Evolutionary conservation across 2,113 vertebrate genomes (phyloP).

Genomic region (Cheirogaleus medius): DNA sequence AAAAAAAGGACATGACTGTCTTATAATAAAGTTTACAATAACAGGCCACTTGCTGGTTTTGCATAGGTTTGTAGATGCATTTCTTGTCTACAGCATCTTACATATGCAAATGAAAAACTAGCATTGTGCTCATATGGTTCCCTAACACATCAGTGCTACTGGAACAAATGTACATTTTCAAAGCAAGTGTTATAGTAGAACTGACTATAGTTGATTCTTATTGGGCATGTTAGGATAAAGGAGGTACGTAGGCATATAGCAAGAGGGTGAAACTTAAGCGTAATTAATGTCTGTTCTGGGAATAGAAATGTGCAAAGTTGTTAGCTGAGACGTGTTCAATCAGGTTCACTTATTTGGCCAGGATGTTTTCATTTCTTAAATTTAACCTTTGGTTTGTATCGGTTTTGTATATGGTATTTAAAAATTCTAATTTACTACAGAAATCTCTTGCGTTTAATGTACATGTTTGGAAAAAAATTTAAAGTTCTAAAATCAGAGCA

Average conservation of each 20-base stretch:
- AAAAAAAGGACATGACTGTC: neutral
- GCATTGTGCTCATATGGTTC: neutral
- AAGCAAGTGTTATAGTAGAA: neutral
- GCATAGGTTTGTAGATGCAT: neutral
- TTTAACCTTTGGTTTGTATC: neutral
- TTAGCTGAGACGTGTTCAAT: neutral
- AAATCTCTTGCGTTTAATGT: neutral
- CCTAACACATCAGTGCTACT: neutral
- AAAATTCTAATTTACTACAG: neutral
- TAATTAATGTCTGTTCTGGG: neutral
- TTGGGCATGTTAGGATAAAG: neutral
- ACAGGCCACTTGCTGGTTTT: neutral
- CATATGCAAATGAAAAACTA: neutral
- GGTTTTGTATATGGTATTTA: neutral
- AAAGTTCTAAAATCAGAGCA: neutral
- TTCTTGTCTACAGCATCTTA: neutral
- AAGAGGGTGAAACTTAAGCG: neutral
- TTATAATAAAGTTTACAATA: neutral
- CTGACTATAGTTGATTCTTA: neutral
- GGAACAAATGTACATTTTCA: neutral
- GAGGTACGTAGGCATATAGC: neutral
- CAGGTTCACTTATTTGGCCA: neutral
- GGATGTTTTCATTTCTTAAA: neutral
- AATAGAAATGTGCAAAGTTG: neutral
- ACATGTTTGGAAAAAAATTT: neutral